Base-by-base conservation (phyloP, 1,140 invertebrate genomes). In the Augochlora pura region DNA sequence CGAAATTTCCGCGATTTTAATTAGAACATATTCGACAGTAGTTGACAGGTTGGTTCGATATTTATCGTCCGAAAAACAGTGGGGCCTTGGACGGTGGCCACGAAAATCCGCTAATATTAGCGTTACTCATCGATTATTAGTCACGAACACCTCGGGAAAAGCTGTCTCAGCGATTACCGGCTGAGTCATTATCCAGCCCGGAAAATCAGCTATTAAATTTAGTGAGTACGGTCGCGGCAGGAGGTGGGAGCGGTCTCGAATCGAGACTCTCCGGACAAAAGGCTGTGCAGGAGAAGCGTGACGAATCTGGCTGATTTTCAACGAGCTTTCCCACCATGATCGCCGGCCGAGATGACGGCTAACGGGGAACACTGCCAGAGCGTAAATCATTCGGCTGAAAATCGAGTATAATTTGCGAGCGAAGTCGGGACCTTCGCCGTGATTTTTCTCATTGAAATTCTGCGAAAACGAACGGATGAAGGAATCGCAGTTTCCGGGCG, bases 41-140 rank as follows among this genome's bases (percentile, higher is more conserved):
- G 65, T 52, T 69, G 70, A 70, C 69, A 14, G 16, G 14, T 46
- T 21, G 38, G 38, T 38, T 23, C 39, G 18, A 54, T 49, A 69
- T 69, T 72, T 74, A 23, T 63, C 66, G 49, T 57, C 2, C 66
- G 4, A n/a, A 25, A 42, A 32, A 38, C 8, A 49, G 5, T 8
- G n/a, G 23, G 23, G 49, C 68, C 49, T 82, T 84, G 83, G 83
- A 71, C 21, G 60, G 38, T 59, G 64, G 71, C 83, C 83, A 84
- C n/a, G 68, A 77, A 65, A 65, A 54, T 75, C 65, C 46, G 42
- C 39, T 60, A 21, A 57, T n/a, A 67, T 14, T 18, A 32, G 0
- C 42, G 8, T 85, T 81, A 85, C 9, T 85, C 83, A 85, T 54
- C 64, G 46, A 83, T 80, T 57, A 62, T 60, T 42, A 65, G 38